phyloP scores from a whole-genome alignment of 2,797 vertebrate genomes.

The Hippopotamyrus pictus region DNA sequence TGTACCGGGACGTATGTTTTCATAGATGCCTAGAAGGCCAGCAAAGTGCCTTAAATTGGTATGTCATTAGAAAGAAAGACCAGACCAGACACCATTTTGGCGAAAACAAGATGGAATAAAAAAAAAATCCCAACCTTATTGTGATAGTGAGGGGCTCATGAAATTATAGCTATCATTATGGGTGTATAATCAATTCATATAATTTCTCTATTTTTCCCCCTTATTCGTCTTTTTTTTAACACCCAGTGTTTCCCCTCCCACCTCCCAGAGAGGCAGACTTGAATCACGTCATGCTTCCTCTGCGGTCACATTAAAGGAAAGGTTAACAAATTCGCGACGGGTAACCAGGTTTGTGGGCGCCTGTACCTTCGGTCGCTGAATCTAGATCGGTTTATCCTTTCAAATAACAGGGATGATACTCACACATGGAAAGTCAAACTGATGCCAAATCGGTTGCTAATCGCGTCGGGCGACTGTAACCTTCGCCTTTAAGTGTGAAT shows the following conservation, averaged over 20 bases:
- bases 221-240: not conserved
- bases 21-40: not conserved
- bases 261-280: not conserved
- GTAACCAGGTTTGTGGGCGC: not conserved
- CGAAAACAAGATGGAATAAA: not conserved
- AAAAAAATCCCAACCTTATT: not conserved
- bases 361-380: not conserved
- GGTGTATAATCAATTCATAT: not conserved
- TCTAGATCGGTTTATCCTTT: not conserved
- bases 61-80: not conserved
- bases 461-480: conserved; percentile 22
- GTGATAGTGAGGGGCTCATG: not conserved
- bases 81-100: not conserved
- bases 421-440: not conserved
- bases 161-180: not conserved
- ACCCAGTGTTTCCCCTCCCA: conserved; percentile 2
- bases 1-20: not conserved
- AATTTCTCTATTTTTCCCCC: not conserved
- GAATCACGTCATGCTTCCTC: conserved; percentile 31
- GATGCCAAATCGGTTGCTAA: conserved; percentile 18
- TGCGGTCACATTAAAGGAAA: conserved; percentile 33
- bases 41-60: not conserved
- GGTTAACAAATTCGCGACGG: conserved; percentile 21
- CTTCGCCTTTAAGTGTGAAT: conserved; percentile 14
- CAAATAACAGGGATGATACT: not conserved